phyloP scores from a whole-genome alignment of 1,140 invertebrate genomes.

The Eumaeus atala region DNA sequence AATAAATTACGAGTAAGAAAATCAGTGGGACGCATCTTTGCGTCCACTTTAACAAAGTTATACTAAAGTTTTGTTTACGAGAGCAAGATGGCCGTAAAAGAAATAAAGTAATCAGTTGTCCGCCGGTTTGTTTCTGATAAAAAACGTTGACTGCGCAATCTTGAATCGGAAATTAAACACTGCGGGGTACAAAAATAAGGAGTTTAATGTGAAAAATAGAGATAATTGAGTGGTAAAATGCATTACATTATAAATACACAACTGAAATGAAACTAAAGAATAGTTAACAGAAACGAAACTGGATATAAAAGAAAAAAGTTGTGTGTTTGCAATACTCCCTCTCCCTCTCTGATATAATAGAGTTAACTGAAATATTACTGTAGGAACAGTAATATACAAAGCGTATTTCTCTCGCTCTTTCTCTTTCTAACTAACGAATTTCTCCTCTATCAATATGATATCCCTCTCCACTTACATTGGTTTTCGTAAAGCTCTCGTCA shows the following conservation, averaged over 20 bases:
- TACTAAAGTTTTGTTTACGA: conserved; percentile 35
- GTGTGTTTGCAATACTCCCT: no score
- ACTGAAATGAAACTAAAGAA: no score
- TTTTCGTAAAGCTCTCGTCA: no score
- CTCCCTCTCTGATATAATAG: no score
- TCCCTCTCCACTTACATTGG: no score
- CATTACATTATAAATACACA: neutral
- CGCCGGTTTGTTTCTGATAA: conserved; percentile 44
- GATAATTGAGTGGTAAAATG: neutral
- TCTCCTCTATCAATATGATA: no score
- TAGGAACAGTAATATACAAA: no score
- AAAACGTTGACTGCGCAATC: conserved; percentile 37
- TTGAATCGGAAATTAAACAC: conserved; percentile 27
- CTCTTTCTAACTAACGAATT: no score
- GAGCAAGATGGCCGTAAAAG: conserved; percentile 32
- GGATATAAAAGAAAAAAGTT: no score
- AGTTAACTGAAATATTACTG: no score
- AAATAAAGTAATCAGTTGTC: conserved; percentile 50
- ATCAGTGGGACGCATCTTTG: neutral
- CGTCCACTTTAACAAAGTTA: conserved; percentile 25
- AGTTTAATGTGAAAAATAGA: neutral
- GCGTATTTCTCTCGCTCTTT: no score
- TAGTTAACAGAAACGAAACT: no score
- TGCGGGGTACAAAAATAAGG: conserved; percentile 19
- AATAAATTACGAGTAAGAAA: conserved; percentile 8